phyloP scores from a whole-genome alignment of 2,113 vertebrate genomes.

The Poicephalus meyeri region DNA sequence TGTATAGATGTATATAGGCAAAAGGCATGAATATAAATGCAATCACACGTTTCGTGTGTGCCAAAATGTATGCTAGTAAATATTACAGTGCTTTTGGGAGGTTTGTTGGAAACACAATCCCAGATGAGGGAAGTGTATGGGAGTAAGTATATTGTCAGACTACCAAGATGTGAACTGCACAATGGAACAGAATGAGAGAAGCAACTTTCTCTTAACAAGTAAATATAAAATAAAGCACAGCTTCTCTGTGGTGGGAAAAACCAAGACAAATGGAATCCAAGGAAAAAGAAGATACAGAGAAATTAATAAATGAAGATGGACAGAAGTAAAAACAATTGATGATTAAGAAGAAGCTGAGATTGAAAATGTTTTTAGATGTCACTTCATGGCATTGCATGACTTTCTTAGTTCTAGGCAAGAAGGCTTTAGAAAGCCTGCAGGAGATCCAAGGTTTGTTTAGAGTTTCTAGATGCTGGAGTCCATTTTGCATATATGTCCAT shows the following conservation, averaged over 20 bases:
- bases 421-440: background rate
- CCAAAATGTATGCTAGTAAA: constrained; percentile 43
- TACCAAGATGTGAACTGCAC: background rate
- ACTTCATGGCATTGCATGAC: background rate
- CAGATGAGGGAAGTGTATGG: background rate
- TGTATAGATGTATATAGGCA: background rate
- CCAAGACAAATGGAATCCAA: background rate
- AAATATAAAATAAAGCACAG: background rate
- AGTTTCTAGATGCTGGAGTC: background rate
- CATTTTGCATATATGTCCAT: background rate
- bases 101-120: background rate
- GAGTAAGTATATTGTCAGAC: constrained; percentile 11
- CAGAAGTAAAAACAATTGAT: background rate
- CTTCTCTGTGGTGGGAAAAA: background rate
- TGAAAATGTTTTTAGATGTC: background rate
- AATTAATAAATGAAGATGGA: background rate
- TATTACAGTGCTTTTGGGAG: constrained; percentile 48
- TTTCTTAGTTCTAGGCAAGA: background rate
- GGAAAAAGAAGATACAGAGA: background rate
- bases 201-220: background rate
- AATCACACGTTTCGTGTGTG: background rate
- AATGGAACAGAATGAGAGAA: background rate
- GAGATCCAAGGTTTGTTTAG: accelerated
- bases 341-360: background rate
- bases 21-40: constrained; percentile 32